Evolutionary conservation across 2,888 invertebrate genomes (phyloP).

Genomic region (Drosophila ezoana): DNA sequence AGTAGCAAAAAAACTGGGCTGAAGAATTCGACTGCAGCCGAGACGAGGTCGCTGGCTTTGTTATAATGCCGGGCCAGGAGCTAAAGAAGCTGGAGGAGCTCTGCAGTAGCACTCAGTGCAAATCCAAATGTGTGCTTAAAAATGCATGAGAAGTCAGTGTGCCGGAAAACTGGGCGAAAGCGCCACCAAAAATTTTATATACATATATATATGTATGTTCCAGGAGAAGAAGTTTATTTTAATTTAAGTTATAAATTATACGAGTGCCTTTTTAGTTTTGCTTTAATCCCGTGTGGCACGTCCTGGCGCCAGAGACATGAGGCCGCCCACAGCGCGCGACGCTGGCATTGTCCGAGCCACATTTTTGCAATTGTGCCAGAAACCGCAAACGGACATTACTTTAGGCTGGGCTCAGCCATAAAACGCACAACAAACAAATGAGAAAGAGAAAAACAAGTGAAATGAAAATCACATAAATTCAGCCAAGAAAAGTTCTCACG

Average conservation of each 20-base stretch:
- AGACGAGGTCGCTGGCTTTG: slow-evolving; percentile 37
- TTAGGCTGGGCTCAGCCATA: slow-evolving; percentile 12
- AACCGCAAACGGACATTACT: slow-evolving; percentile 50
- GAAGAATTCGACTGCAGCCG: slow-evolving; percentile 34
- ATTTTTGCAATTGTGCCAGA: slow-evolving; percentile 61
- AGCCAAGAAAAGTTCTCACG: slow-evolving; percentile 67
- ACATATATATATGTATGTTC: neutral
- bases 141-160: slow-evolving; percentile 67
- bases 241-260: slow-evolving; percentile 64
- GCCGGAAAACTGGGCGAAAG: slow-evolving; percentile 59
- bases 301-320: slow-evolving; percentile 43
- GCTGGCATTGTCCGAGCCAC: slow-evolving; percentile 2
- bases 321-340: slow-evolving; percentile 39
- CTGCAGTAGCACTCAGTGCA: slow-evolving; percentile 44
- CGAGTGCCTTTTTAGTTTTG: slow-evolving; percentile 9
- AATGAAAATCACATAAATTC: slow-evolving; percentile 61
- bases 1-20: slow-evolving; percentile 48
- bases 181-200: slow-evolving; percentile 11
- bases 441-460: slow-evolving; percentile 21
- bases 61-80: slow-evolving; percentile 28
- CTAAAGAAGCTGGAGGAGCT: slow-evolving; percentile 8
- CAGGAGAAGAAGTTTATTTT: slow-evolving; percentile 50
- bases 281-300: slow-evolving; percentile 4
- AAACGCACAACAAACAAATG: slow-evolving; percentile 20
- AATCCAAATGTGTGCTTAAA: slow-evolving; percentile 65